A percentile compares a stretch with the other conserved stretches of the same genome.
phyloP scores from a whole-genome alignment of 2,797 vertebrate species.

The Trachops cirrhosus region DNA sequence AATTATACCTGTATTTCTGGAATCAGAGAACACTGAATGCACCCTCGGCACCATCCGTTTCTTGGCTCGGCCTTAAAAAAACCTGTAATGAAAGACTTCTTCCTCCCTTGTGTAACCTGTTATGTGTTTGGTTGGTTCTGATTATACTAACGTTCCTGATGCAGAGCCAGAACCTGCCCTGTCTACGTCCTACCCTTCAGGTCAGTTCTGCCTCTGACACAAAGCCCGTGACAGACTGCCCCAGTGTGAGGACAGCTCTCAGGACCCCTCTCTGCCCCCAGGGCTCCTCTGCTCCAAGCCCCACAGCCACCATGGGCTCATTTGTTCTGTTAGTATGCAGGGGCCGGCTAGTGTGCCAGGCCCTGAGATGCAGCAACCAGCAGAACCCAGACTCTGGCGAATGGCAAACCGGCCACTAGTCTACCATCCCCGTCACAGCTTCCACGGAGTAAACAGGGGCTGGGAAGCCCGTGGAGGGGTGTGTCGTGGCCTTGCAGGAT shows the following conservation, averaged over 20 bases:
- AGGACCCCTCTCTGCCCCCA: background rate
- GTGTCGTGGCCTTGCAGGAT: rapidly evolving
- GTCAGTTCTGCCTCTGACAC: background rate
- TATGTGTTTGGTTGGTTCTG: background rate
- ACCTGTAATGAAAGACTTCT: background rate
- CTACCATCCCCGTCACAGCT: rapidly evolving
- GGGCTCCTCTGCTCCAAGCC: background rate
- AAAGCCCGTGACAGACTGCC: background rate
- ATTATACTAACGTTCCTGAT: background rate
- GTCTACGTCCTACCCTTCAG: background rate
- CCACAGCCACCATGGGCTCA: rapidly evolving
- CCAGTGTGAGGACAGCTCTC: background rate
- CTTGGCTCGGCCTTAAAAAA: background rate
- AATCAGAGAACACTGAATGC: background rate
- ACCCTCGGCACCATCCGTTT: background rate
- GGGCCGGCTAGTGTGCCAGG: background rate
- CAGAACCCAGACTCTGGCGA: background rate
- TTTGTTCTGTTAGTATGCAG: background rate
- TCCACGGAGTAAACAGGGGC: background rate
- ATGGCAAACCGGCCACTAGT: background rate
- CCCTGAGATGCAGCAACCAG: background rate
- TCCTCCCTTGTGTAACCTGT: background rate
- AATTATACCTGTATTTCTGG: background rate
- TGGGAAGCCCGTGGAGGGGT: rapidly evolving
- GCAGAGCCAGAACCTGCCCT: background rate